Conservation (phyloP, 2,797 vertebrate species). For the Sylvia borin region DNA sequence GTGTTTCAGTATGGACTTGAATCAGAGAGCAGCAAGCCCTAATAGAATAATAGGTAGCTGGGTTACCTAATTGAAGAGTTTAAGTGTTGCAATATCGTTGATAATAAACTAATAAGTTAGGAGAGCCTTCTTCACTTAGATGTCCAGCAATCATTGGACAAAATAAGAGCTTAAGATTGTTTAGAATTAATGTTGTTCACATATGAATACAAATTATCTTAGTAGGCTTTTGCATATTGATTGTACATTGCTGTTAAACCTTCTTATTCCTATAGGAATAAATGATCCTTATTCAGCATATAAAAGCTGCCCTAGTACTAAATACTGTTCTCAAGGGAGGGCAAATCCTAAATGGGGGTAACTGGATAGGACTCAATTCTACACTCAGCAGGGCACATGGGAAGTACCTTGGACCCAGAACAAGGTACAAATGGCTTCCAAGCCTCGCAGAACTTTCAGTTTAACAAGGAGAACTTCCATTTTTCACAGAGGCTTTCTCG, state of each 20-base stretch:
- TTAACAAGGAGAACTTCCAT: neutral
- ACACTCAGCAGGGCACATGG: neutral
- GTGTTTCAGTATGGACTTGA: neutral
- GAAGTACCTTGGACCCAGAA: conserved; percentile 34
- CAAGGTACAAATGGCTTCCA: neutral
- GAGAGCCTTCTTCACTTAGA: conserved; percentile 15
- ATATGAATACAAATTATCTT: conserved; percentile 64
- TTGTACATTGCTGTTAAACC: conserved; percentile 48
- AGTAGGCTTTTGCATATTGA: conserved; percentile 52
- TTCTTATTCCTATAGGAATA: conserved; percentile 74
- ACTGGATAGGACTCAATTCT: conserved; percentile 34
- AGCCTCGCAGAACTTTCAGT: neutral
- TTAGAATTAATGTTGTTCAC: conserved; percentile 42
- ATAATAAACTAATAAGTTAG: conserved; percentile 32
- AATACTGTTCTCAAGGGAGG: conserved; percentile 62
- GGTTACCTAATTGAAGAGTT: conserved; percentile 19
- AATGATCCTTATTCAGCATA: conserved; percentile 69
- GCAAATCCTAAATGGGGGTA: conserved; percentile 39
- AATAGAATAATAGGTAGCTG: conserved; percentile 9
- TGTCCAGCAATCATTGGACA: conserved; percentile 20
- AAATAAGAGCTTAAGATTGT: conserved; percentile 45
- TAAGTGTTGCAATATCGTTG: neutral
- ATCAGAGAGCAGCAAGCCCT: conserved; percentile 9
- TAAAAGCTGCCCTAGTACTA: conserved; percentile 70
- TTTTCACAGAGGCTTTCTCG: neutral